Evolutionary conservation across 2,113 vertebrate genomes (phyloP), one percentile per base, ranked within the genome.

Genomic region (Azemiops feae): DNA sequence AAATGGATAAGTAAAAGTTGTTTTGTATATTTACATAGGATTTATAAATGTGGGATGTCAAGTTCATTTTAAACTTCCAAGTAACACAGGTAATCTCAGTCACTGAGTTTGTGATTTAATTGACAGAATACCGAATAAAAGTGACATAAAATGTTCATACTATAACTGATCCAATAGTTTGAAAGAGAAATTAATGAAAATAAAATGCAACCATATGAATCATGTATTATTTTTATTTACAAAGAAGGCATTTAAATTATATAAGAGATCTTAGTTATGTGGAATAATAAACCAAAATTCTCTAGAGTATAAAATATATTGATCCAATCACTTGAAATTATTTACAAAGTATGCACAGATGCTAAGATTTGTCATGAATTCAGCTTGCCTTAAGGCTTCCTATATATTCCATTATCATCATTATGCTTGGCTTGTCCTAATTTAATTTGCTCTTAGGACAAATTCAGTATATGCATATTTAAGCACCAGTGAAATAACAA

Each of bases 101-200:
- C 60, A 69, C 60, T 5, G 60, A 69, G 30, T 69, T 53, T 69
- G 60, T 69, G 30, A 69, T 69, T 69, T 69, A n/a, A 69, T 69
- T 69, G 60, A 69, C 30, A 69, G 91, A 89, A 92, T 27, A 88
- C 92, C 91, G 87, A 95, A 91, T 87, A 55, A 96, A 95, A 87
- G 3, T 94, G 45, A 92, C 6, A 91, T 16, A 27, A 85, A 92
- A 4, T 0, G 1, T 8, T 93, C 91, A 92, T 93, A 89, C 3
- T 6, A 91, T 91, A 94, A 69, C 85, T 89, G 22, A 92, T 85
- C 89, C 92, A 92, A 64, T 14, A 43, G 11, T 88, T 89, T 6
- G 69, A 95, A 95, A 96, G 88, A 0, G 85, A 39, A 91, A 22
- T 50, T 88, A 52, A 39, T n/a, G 34, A 50, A 91, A 88, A n/a